Base-by-base conservation (phyloP, 2,113 vertebrate genomes). In the Coptodon rendalli region DNA sequence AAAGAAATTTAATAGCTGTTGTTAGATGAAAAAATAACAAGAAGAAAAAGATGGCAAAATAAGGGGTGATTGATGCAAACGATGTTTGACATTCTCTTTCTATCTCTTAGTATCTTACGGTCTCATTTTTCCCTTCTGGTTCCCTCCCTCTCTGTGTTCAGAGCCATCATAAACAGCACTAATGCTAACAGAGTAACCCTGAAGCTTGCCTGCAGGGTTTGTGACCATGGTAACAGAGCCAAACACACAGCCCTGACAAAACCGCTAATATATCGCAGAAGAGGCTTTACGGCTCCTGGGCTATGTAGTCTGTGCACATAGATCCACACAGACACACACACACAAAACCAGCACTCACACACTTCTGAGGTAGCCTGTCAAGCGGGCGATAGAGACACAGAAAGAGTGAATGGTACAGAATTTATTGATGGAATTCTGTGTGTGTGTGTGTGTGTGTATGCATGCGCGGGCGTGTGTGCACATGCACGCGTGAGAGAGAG, bases 111-210 rank as follows among this genome's bases (percentile, higher is more conserved):
- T 86, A 81, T 89, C 82, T 91, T 40, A 9, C 24, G 13, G 73
- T 38, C 22, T 17, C 11, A n/a, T 38, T 59, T 59, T 52, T 5
- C 11, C 27, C 38, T 43, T 31, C 63, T 7, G 29, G 56, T 84
- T 89, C 11, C 90, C 86, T 92, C 87, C 83, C 78, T 50, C 66
- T 27, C 40, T 89, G 68, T n/a, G 48, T 43, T 68, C 66, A 3
- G 17, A 87, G 92, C 94, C 93, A 95, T 92, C 89, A 93, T 73
- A 95, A 94, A 95, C 94, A 93, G 78, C 8, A 19, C 88, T 92
- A 88, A 95, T 84, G 94, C 90, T 95, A 91, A 94, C 89, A 89
- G 88, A 94, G 94, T 63, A 93, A 90, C 87, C 87, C 89, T 24
- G 45, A 56, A 87, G 90, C 88, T 81, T 83, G 84, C 81, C 93